Base-by-base conservation (phyloP, 2,797 vertebrate species). In the Rhodeus uyekii region DNA sequence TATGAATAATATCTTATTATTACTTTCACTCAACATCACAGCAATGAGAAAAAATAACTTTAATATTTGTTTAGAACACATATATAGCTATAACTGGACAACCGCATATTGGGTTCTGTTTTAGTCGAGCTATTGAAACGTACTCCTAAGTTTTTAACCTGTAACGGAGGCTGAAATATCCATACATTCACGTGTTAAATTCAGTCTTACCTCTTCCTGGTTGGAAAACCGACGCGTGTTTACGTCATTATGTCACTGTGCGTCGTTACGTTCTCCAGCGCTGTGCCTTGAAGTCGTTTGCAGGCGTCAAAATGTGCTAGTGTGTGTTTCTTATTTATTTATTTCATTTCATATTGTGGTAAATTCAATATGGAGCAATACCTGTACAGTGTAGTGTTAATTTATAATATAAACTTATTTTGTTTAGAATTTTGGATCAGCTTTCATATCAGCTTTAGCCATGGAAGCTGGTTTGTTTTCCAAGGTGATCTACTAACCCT, bases 171-270 rank as follows among this genome's bases (percentile, higher is more conserved):
- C 34, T 44, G 36, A 44, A 44, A 64, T 12, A 6, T 9, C 8
- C 10, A 27, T 24, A 39, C 13, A n/a, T 9, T 61, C 29, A 32
- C 55, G 34, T 48, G 53, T 64, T 61, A 19, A 38, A 32, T 58
- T 22, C 19, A 27, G 5, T 76, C 87, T 86, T 82, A 89, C 89
- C 87, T 89, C 87, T 85, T 89, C 86, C 86, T 87, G 85, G 3
- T 60, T 16, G 58, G 58, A 78, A 86, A 48, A 38, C 18, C 39
- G 4, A 19, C 24, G 53, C 29, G 48, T 80, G 81, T 60, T 55
- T 55, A 38, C 82, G 79, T 81, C 34, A 77, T 74, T 71, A 42
- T 84, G 76, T 83, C 82, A 78, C 36, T 46, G 8, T 19, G 16
- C 69, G 60, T 29, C 7, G 3, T 10, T 1, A 38, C 69, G 69